Percentiles rank a stretch among this genome's conserved stretches.
Conservation (phyloP, 2,888 invertebrate species). For the Pristionchus entomophagus region DNA sequence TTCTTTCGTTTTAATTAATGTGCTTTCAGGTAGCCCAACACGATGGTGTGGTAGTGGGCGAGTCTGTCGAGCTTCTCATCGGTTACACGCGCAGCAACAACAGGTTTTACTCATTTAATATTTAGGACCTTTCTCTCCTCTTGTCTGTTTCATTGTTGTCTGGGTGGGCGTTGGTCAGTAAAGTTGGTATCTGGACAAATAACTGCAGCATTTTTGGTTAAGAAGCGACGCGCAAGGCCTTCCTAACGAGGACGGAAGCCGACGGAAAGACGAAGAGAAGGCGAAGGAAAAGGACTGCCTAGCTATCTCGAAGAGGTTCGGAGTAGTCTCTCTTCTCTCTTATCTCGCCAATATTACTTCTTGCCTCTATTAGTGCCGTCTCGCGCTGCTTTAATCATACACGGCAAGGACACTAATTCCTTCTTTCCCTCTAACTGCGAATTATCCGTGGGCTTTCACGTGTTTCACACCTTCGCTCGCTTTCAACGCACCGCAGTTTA, state of each 20-base stretch:
- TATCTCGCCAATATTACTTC: background rate
- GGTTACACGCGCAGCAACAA: constrained; percentile 31
- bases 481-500: background rate
- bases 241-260: constrained; percentile 40
- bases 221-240: constrained; percentile 38
- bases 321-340: background rate
- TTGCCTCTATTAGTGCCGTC: background rate
- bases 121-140: background rate
- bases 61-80: constrained; percentile 8
- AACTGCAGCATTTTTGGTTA: constrained; percentile 29
- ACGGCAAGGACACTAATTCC: background rate
- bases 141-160: background rate
- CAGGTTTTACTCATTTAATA: constrained; percentile 22
- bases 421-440: background rate
- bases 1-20: background rate
- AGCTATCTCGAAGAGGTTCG: constrained; percentile 35
- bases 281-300: constrained; percentile 32
- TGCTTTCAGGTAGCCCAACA: constrained; percentile 38
- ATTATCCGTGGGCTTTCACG: background rate
- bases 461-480: background rate
- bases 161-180: constrained; percentile 28
- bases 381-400: constrained; percentile 9
- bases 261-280: constrained; percentile 35
- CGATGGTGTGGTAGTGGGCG: constrained; percentile 36
- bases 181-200: constrained; percentile 22